Base-by-base conservation (phyloP, 2,888 invertebrate species). In the Cryptocheilus praepositus region DNA sequence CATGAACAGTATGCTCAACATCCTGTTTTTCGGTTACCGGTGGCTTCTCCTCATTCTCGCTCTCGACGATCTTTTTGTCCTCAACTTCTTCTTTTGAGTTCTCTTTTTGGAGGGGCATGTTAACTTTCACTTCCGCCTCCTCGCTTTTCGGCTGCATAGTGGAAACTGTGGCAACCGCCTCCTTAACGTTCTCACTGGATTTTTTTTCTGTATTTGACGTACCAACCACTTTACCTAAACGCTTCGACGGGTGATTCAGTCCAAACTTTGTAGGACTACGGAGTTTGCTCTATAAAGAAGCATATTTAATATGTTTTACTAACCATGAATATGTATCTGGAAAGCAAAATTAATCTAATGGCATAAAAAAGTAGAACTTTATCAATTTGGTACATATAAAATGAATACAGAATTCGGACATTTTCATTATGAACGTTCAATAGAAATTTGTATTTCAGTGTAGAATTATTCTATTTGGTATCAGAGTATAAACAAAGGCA, bases 201-300 rank as follows among this genome's bases (percentile, higher is more conserved):
- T 63, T 54, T 5, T 71, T 59, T 8, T 68, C 67, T 8, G 43
- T 13, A 5, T 44, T 54, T 11, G 18, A 44, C 16, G 8, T 36
- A 11, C 36, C 53, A 7, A 59, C 11, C 19, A 57, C 18, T 49
- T 51, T 77, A 11, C 57, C 54, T 46, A 59, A 13, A 55, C 64
- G 69, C 54, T 74, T 81, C 28, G 63, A 19, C 8, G 73, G 5
- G n/a, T 57, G 74, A 55, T 49, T 70, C 22, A 61, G 36, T 28
- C 76, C 78, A 53, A 61, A n/a, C 45, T 81, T 79, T 5, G 62
- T 21, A 0, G 80, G 61, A 21, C 67, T 69, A n/a, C 74, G 73
- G 45, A 81, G 70, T 74, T 83, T 85, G 59, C 64, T 81, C 85
- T 85, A 70, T 19, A 66, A 68, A 36, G 15, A 46, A 18, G 21